Percentiles rank a stretch among this genome's conserved stretches.
phyloP scores from a whole-genome alignment of 2,113 vertebrate genomes.

The Apaloderma vittatum region DNA sequence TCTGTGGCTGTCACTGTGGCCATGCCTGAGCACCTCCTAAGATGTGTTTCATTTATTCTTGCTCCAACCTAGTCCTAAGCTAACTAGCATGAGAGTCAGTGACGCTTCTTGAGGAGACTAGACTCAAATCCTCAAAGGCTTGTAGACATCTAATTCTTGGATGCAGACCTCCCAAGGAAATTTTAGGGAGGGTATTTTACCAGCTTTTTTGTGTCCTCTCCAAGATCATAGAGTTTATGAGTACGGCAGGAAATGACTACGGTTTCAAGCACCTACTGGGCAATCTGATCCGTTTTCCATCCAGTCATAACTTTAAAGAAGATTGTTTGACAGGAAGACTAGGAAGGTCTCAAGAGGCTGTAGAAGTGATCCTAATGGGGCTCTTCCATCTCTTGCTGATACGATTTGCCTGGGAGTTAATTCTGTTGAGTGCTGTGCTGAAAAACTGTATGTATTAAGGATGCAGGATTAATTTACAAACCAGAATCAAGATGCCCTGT shows the following conservation, averaged over 20 bases:
- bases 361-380: neutral
- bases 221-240: neutral
- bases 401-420: neutral
- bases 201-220: neutral
- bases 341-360: neutral
- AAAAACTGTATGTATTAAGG: neutral
- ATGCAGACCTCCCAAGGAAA: neutral
- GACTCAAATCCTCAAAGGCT: neutral
- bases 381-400: neutral
- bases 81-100: neutral
- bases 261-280: neutral
- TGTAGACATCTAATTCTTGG: neutral
- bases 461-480: neutral
- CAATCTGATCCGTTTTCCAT: neutral
- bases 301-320: neutral
- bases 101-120: neutral
- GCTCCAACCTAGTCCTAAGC: neutral
- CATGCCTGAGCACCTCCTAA: neutral
- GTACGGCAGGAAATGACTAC: neutral
- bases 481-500: neutral
- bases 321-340: neutral
- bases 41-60: neutral
- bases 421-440: neutral
- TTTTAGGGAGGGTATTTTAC: neutral
- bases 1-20: accelerated